Base-by-base conservation (phyloP, 2,113 vertebrate species). In the Taurulus bubalis region DNA sequence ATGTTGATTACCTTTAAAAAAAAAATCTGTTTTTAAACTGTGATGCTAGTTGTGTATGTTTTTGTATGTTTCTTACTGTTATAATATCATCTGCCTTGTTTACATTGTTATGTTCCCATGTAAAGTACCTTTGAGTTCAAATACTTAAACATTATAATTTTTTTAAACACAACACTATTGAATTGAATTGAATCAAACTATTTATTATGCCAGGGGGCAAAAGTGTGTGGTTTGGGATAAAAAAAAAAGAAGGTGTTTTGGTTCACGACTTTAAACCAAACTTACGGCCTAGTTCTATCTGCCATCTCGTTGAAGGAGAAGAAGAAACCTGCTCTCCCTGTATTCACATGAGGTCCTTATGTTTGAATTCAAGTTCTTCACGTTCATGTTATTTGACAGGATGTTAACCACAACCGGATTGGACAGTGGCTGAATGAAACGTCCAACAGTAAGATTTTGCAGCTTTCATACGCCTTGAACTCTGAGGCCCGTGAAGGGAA, bases 391-490 rank as follows among this genome's bases (percentile, higher is more conserved):
- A 20, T 74, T 32, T 12, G 49, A 80, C 71, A 95, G 94, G 93
- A 94, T 85, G 3, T 28, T 32, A 3, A 58, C 1, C 0, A 1
- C 0, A 94, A 92, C 86, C 85, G 87, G 47, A 93, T 95, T 65
- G 91, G 85, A 72, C 94, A 95, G 83, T 95, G 94, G 94, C 56
- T 87, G 4, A 92, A 87, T 3, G 3, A 80, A 69, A 90, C 87
- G 14, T 86, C 92, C 3, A 8, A 58, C 3, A 15, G 64, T 11
- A 88, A 75, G 76, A 91, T 95, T 68, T 11, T 94, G 80, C 93
- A 94, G 83, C 89, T 86, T 47, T 94, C 88, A 8, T 79, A 94
- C 78, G 7, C 83, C 1, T 59, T 95, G 81, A 94, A 92, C 79
- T 79, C 94, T 38, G 94, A 95, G 49, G 91, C 92, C 8, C 77